Base-by-base conservation (phyloP, 2,113 vertebrate species). In the Sterrhoptilus dennistouni region DNA sequence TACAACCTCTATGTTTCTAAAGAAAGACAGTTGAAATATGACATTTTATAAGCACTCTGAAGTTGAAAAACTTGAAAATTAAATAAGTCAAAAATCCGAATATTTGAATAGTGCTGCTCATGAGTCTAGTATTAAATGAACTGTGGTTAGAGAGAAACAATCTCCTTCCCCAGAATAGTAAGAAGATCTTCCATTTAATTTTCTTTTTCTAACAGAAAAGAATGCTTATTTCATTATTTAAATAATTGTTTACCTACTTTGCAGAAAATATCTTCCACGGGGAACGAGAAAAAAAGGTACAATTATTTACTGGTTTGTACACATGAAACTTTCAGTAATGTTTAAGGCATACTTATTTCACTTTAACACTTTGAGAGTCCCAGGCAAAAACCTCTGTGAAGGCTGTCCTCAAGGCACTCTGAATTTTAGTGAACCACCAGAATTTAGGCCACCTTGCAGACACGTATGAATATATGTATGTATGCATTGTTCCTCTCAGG, bases 401-500 rank as follows among this genome's bases (percentile, higher is more conserved):
- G 15, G 44, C 29, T 45, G 23, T 24, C 29, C 19, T 74, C n/a
- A 66, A 50, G 11, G 25, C 15, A 64, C 40, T 14, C 13, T 33
- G 17, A 89, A 59, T 83, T 70, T 54, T 29, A 88, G 31, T 31
- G 47, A 52, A 35, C 6, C 18, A 42, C 20, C 2, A 52, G n/a
- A 74, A 82, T n/a, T 33, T 6, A 57, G 21, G n/a, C 22, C 14
- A 17, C 33, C 16, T 61, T 83, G 27, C 7, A 15, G 52, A 49
- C n/a, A 49, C 3, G 4, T 31, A 25, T 8, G 9, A 9, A 42
- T 9, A 11, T 12, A 24, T 4, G 7, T 4, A 24, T 0, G 2
- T 1, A 40, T 12, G 3, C 6, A 45, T 23, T 77, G 50, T 60
- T 64, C 40, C 45, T 89, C 21, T 13, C 20, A 38, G 44, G 35